Conservation (phyloP, 92 coral and sea anemone species). For the Epizoanthus ramosus region DNA sequence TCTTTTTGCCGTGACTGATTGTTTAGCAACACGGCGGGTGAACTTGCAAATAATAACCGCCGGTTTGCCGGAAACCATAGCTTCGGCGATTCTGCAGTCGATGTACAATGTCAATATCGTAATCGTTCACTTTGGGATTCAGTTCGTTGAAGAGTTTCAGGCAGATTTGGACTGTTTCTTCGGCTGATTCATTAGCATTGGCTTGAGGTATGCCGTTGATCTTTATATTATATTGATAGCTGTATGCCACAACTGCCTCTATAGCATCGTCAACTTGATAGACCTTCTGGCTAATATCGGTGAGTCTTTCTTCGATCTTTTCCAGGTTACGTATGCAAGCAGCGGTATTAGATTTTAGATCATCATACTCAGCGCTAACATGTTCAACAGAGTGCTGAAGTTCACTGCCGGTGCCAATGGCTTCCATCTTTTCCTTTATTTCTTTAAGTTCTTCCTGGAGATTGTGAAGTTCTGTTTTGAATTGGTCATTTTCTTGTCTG, state of each 20-base stretch:
- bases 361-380: not conserved
- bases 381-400: constrained; percentile 13
- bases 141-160: constrained; percentile 42
- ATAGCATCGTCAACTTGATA: constrained; percentile 50
- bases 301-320: constrained; percentile 4
- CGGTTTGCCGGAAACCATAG: constrained; percentile 28
- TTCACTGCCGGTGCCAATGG: not conserved
- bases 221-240: constrained; percentile 49
- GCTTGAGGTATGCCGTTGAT: constrained; percentile 34
- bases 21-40: constrained; percentile 45
- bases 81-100: constrained; percentile 31
- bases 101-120: constrained; percentile 45
- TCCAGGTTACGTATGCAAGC: not conserved
- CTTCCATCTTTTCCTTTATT: constrained; percentile 7
- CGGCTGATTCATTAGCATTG: constrained; percentile 33
- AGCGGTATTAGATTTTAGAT: not conserved
- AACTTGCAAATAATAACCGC: constrained; percentile 46
- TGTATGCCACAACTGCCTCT: constrained; percentile 38
- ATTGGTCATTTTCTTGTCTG: constrained; percentile 12
- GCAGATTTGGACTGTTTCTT: constrained; percentile 39
- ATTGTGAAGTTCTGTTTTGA: constrained; percentile 2
- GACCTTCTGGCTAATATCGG: constrained; percentile 29
- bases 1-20: constrained; percentile 32
- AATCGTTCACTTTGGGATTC: constrained; percentile 29
- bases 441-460: constrained; percentile 11